phyloP scores from a whole-genome alignment of 1,140 invertebrate genomes.

The Bombus soroeensis region DNA sequence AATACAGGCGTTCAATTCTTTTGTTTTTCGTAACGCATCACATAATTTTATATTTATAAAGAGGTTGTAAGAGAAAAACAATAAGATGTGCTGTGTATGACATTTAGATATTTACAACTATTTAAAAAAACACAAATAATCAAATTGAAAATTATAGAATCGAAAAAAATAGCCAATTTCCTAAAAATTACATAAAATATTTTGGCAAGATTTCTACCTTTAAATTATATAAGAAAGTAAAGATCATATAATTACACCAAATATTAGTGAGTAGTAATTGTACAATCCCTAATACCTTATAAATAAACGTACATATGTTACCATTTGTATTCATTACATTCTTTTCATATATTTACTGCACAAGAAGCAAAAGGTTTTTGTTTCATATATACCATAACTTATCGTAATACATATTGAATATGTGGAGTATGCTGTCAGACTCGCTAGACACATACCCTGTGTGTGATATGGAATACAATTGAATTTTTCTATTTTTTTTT shows the following conservation, averaged over 20 bases:
- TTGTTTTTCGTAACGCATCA: conserved; percentile 4
- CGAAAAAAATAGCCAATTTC: conserved; percentile 1
- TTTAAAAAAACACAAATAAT: neutral
- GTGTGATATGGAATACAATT: neutral
- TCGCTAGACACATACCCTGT: neutral
- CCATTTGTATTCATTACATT: conserved; percentile 2
- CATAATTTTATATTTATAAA: neutral
- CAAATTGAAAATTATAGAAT: conserved; percentile 24
- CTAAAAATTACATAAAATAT: conserved; percentile 11
- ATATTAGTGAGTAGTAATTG: conserved; percentile 39
- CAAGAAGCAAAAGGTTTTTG: conserved; percentile 1
- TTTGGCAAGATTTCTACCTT: conserved; percentile 47
- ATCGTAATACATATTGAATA: conserved; percentile 14
- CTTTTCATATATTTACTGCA: conserved; percentile 27
- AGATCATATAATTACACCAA: conserved; percentile 50
- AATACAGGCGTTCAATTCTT: conserved; percentile 28
- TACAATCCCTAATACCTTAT: conserved; percentile 51
- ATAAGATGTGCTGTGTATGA: neutral
- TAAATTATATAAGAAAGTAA: conserved; percentile 38
- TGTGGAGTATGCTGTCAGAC: neutral
- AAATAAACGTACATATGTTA: conserved; percentile 41
- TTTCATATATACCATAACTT: conserved; percentile 14
- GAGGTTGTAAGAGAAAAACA: neutral
- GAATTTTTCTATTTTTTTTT: neutral
- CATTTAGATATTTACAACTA: conserved; percentile 5